phyloP scores from a whole-genome alignment of 2,797 vertebrate species.

The Salmo trutta region DNA sequence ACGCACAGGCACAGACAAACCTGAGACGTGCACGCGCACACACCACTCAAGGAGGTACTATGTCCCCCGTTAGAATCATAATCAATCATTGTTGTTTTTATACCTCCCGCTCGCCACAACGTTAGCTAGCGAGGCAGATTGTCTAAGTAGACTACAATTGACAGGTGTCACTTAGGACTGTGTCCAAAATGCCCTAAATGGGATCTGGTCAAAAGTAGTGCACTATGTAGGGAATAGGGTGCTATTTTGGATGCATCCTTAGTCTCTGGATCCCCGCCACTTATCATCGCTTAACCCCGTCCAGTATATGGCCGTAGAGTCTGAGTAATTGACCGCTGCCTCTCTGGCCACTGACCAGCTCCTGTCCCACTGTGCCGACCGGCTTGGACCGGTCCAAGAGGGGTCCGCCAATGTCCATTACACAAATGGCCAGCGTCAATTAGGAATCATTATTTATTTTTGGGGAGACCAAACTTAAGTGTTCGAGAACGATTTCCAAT shows the following conservation, averaged over 20 bases:
- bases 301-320: neutral
- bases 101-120: neutral
- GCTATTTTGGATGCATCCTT: neutral
- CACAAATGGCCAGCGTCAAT: conserved; percentile 47
- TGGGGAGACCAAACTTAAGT: conserved; percentile 26
- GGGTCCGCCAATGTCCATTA: conserved; percentile 47
- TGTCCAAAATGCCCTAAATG: too few species aligned
- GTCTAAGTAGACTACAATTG: neutral
- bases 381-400: conserved; percentile 18
- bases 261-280: neutral
- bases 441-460: conserved; percentile 26
- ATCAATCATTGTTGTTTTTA: neutral
- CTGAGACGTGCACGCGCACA: neutral
- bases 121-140: neutral
- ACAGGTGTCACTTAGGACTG: neutral
- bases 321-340: neutral
- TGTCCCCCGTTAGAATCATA: neutral
- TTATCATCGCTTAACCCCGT: neutral
- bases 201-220: neutral
- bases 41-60: neutral
- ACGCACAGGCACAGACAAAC: conserved; percentile 10
- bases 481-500: conserved; percentile 49
- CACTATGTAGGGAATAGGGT: neutral
- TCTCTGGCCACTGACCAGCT: conserved; percentile 25
- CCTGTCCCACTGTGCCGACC: neutral